phyloP scores from a whole-genome alignment of 1,140 invertebrate genomes.

The Sinella curviseta region DNA sequence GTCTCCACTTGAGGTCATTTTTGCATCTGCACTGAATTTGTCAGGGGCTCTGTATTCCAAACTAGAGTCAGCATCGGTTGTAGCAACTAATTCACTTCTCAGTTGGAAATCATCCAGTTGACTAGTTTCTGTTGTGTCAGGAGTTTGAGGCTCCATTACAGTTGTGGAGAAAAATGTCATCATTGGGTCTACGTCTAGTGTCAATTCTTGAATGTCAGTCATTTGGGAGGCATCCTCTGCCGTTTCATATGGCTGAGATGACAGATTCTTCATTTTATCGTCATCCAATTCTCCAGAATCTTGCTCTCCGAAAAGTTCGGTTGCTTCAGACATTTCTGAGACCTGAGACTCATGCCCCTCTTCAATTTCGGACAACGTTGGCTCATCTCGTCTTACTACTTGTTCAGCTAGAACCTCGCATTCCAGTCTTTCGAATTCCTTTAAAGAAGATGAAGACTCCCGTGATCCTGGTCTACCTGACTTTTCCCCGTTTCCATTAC shows the following conservation, averaged over 20 bases:
- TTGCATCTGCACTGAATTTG: neutral
- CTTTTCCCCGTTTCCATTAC: slow-evolving; percentile 33
- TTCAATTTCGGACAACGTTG: slow-evolving; percentile 71
- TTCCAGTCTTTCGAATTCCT: slow-evolving; percentile 89
- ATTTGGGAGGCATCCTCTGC: slow-evolving; percentile 12
- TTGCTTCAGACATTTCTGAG: slow-evolving; percentile 65
- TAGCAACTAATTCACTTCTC: slow-evolving; percentile 29
- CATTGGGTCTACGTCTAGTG: neutral
- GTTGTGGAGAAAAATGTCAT: slow-evolving; percentile 46
- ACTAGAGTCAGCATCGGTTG: slow-evolving; percentile 43
- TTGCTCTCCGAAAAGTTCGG: slow-evolving; percentile 65
- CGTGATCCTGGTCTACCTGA: slow-evolving; percentile 34
- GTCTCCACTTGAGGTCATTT: slow-evolving; percentile 55
- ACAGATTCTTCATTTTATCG: slow-evolving; percentile 62
- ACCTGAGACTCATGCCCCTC: slow-evolving; percentile 67
- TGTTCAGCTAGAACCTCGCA: slow-evolving; percentile 85
- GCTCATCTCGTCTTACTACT: slow-evolving; percentile 81
- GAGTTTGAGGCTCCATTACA: slow-evolving; percentile 40
- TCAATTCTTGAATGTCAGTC: slow-evolving; percentile 11
- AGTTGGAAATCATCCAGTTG: slow-evolving; percentile 31
- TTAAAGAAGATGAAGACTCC: slow-evolving; percentile 43
- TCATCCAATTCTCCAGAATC: slow-evolving; percentile 59
- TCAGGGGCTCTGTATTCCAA: slow-evolving; percentile 36
- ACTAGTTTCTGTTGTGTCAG: slow-evolving; percentile 26
- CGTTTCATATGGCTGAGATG: slow-evolving; percentile 17